A percentile compares a stretch with the other conserved stretches of the same genome.
These are phyloP conservation scores for Cosmia trapezina DNA, from an alignment of 2,888 invertebrate genomes.

Conservation along the genomic window DNA sequence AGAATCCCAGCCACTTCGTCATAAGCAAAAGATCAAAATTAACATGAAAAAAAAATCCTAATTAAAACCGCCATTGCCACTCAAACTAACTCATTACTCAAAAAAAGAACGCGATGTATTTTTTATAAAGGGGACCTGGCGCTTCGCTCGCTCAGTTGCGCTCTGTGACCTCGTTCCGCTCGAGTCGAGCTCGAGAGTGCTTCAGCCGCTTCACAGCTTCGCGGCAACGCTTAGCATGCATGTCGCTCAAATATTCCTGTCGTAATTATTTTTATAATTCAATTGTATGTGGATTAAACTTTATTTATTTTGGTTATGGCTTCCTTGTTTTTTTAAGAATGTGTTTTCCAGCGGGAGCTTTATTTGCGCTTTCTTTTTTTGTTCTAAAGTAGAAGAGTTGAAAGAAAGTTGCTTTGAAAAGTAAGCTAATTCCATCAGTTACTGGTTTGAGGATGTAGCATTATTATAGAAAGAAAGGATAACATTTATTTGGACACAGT, in stretches of 20 bases:
- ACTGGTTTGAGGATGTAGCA: not conserved
- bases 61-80: slow-evolving; percentile 58
- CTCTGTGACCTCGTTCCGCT: slow-evolving; percentile 69
- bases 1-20: not conserved
- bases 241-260: slow-evolving; percentile 60
- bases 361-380: not conserved
- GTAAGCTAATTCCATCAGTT: not conserved
- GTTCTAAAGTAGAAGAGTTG: not conserved
- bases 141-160: slow-evolving; percentile 62
- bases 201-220: slow-evolving; percentile 61
- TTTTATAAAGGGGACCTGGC: slow-evolving; percentile 47
- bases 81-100: slow-evolving; percentile 61
- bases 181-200: slow-evolving; percentile 62
- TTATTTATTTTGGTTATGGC: slow-evolving; percentile 20
- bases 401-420: not conserved
- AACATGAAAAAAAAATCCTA: slow-evolving; percentile 34
- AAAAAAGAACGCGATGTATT: slow-evolving; percentile 54
- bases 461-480: not conserved
- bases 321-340: not conserved
- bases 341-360: not conserved
- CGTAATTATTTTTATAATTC: slow-evolving; percentile 63
- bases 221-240: slow-evolving; percentile 64
- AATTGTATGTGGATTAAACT: slow-evolving; percentile 47
- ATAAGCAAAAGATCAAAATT: slow-evolving; percentile 14
- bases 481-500: not conserved